Evolutionary conservation across 2,888 invertebrate species (phyloP).

Genomic region (Aporophyla lueneburgensis): DNA sequence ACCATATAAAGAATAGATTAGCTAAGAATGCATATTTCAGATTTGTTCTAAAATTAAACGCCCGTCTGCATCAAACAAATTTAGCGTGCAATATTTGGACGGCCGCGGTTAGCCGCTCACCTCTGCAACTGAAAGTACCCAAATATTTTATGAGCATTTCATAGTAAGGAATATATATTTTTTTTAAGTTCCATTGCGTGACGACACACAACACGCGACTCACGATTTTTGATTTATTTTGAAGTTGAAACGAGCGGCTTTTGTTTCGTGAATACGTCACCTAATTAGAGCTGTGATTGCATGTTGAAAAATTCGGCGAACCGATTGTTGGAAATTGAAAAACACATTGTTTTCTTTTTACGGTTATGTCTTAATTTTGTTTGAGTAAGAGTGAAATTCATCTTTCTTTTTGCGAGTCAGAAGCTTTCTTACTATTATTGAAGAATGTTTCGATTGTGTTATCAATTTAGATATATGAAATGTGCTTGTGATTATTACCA

Average conservation of each 20-base stretch:
- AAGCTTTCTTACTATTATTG: not conserved
- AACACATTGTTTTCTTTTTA: slow-evolving; percentile 37
- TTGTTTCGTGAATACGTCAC: slow-evolving; percentile 73
- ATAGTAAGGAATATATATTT: slow-evolving; percentile 63
- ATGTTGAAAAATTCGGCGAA: slow-evolving; percentile 61
- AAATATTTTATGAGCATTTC: slow-evolving; percentile 78
- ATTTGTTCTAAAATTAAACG: slow-evolving; percentile 13
- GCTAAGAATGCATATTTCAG: not conserved
- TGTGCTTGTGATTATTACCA: too few relatives aligned
- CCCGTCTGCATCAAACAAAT: slow-evolving; percentile 59
- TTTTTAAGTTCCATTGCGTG: slow-evolving; percentile 83
- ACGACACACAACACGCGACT: slow-evolving; percentile 80
- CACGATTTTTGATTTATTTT: slow-evolving; percentile 80
- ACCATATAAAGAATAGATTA: not conserved
- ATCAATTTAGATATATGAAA: too few relatives aligned
- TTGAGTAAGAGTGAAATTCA: not conserved
- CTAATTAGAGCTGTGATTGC: slow-evolving; percentile 76
- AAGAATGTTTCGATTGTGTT: not conserved
- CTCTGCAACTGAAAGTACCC: slow-evolving; percentile 69
- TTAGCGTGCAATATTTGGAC: slow-evolving; percentile 70
- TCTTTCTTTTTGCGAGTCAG: not conserved
- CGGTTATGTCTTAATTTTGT: slow-evolving; percentile 32
- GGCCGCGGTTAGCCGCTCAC: slow-evolving; percentile 61
- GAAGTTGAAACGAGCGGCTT: slow-evolving; percentile 71
- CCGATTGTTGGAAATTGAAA: slow-evolving; percentile 60